phyloP scores from a whole-genome alignment of 2,888 invertebrate species.

The Xestia sexstrigata region DNA sequence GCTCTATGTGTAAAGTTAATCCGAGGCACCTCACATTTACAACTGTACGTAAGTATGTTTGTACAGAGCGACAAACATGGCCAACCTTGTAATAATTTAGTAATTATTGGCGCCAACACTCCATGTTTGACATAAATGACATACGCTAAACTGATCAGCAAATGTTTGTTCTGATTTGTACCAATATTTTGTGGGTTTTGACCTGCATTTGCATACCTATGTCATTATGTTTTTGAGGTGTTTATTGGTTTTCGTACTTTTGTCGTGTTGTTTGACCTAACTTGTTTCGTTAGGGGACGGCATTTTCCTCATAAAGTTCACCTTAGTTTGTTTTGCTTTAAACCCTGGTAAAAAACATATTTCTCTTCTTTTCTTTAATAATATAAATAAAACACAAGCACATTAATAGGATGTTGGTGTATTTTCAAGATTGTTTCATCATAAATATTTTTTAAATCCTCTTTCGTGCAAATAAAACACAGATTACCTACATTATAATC shows the following conservation, averaged over 20 bases:
- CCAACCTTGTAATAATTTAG: conserved; percentile 71
- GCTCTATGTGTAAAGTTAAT: conserved; percentile 39
- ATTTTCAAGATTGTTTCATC: not conserved
- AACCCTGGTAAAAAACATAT: not conserved
- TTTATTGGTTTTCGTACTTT: conserved; percentile 20
- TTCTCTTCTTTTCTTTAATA: not conserved
- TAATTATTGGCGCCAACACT: conserved; percentile 66
- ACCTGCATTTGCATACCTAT: conserved; percentile 43
- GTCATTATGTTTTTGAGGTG: conserved; percentile 15
- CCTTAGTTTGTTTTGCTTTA: conserved; percentile 5
- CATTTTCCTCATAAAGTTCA: conserved; percentile 8
- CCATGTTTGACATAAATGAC: conserved; percentile 56
- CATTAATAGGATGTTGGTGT: not conserved
- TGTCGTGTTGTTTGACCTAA: not conserved
- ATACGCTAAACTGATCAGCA: conserved; percentile 49
- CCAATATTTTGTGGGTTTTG: conserved; percentile 49
- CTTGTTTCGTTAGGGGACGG: not conserved
- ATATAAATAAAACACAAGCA: not conserved
- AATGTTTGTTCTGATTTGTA: conserved; percentile 55
- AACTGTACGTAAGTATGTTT: conserved; percentile 52
- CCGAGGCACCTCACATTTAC: conserved; percentile 37
- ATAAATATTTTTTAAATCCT: not conserved
- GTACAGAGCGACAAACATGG: conserved; percentile 56
- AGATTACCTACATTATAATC: not conserved
- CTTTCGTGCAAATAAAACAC: not conserved